Evolutionary conservation across 1,140 invertebrate genomes (phyloP), one percentile per base, ranked within the genome.

Genomic region (Periplaneta americana): DNA sequence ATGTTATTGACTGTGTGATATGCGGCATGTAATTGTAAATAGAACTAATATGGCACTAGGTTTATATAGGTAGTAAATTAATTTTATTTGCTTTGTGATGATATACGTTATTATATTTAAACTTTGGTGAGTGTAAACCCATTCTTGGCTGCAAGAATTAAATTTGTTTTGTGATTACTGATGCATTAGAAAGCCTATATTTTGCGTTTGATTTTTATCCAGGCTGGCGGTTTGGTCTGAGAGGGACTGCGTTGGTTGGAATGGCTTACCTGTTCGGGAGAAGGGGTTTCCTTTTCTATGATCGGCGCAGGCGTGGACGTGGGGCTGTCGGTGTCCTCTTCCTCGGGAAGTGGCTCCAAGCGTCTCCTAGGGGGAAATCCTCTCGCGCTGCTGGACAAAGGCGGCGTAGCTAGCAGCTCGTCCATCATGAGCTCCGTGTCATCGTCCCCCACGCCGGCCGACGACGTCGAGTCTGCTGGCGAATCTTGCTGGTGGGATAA

Each of bases 261-360:
- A 31, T 36, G 37, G 34, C 81, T 81, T 57, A 81, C 81, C 81
- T 81, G 81, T 74, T 81, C 75, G 28, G 81, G 81, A 11, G 81
- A 81, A 28, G 81, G 81, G 0, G 75, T 81, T 17, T 81, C 81
- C 28, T 78, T 75, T 33, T 39, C 32, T 22, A n/a, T 11, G 17
- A 32, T 31, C 1, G 66, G 66, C 4, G 74, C 34, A 18, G 80
- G 33, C n/a, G 57, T 81, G 28, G 11, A n/a, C 28, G 81, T 35
- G 22, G 78, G 34, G 28, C 74, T 82, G n/a, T 83, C 82, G n/a
- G 87, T 87, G 34, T 89, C 88, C 33, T 89, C 89, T 79, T 90
- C 89, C 34, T 89, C 88, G 1, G 86, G 88, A 0, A 90, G 83
- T 11, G 89, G 89, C 37, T 89, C 89, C 33, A 90, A 83, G 31